phyloP scores from a whole-genome alignment of 2,888 invertebrate genomes.

The Nomada fabriciana region DNA sequence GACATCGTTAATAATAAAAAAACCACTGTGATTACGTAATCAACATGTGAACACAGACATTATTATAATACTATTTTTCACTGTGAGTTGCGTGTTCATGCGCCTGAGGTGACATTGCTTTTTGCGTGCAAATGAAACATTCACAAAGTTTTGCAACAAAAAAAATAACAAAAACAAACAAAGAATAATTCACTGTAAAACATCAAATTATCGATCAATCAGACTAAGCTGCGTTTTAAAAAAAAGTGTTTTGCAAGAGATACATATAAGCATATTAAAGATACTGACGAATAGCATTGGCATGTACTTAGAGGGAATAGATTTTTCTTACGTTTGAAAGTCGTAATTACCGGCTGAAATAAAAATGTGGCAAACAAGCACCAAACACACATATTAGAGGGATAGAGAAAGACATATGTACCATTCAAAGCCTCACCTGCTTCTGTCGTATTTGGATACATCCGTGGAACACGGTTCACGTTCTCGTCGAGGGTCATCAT shows the following conservation, averaged over 20 bases:
- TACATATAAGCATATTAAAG: too few relatives aligned
- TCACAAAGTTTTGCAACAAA: too few relatives aligned
- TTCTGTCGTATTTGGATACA: slow-evolving; percentile 68
- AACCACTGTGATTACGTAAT: neutral
- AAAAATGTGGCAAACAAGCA: neutral
- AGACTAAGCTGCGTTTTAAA: too few relatives aligned
- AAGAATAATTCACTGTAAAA: neutral
- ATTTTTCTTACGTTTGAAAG: neutral
- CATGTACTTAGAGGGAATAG: too few relatives aligned
- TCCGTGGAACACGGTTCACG: slow-evolving; percentile 79
- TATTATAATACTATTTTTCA: neutral
- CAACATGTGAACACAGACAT: neutral
- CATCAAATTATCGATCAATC: too few relatives aligned
- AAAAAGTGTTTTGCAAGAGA: too few relatives aligned
- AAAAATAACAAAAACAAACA: neutral
- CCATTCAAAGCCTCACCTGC: slow-evolving; percentile 70
- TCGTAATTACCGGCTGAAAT: neutral
- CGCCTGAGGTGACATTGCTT: neutral
- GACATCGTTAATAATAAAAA: neutral
- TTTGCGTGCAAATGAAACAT: neutral
- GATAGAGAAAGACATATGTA: neutral
- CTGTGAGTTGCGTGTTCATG: neutral
- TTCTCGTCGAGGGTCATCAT: slow-evolving; percentile 83
- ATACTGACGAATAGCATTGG: too few relatives aligned
- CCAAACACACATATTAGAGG: too few relatives aligned